phyloP scores from a whole-genome alignment of 2,888 invertebrate species.

The Molorchus minor region DNA sequence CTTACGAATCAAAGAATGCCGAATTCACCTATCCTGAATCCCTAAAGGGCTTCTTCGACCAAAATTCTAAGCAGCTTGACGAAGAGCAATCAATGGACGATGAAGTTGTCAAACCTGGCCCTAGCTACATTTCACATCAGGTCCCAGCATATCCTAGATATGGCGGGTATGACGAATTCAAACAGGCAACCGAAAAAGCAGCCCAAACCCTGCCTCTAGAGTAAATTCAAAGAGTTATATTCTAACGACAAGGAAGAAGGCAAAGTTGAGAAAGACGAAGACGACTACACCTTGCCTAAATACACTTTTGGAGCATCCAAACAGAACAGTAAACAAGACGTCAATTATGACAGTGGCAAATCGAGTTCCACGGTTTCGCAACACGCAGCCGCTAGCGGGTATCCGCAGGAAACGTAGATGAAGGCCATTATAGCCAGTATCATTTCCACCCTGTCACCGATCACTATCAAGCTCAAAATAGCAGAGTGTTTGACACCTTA shows the following conservation, averaged over 20 bases:
- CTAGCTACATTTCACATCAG: slow-evolving; percentile 55
- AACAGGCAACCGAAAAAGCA: slow-evolving; percentile 41
- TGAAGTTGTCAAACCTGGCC: slow-evolving; percentile 50
- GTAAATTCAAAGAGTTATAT: slow-evolving; percentile 22
- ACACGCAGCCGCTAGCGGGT: slow-evolving; percentile 40
- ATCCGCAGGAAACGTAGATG: not conserved
- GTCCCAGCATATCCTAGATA: slow-evolving; percentile 41
- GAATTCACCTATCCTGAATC: slow-evolving; percentile 18
- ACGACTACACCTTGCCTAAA: slow-evolving; percentile 32
- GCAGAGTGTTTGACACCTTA: slow-evolving; percentile 47
- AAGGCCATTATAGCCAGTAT: not conserved
- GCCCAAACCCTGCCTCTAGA: slow-evolving; percentile 39
- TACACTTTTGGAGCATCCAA: slow-evolving; percentile 22
- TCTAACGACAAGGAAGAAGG: slow-evolving; percentile 31
- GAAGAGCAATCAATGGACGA: slow-evolving; percentile 37
- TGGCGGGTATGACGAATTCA: slow-evolving; percentile 33
- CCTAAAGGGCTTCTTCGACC: slow-evolving; percentile 58
- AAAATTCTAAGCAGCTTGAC: slow-evolving; percentile 50
- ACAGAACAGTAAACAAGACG: slow-evolving; percentile 37
- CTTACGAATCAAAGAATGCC: slow-evolving; percentile 6
- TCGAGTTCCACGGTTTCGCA: slow-evolving; percentile 51
- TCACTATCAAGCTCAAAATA: slow-evolving; percentile 38
- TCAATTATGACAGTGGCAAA: slow-evolving; percentile 51
- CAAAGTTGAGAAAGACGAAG: slow-evolving; percentile 38
- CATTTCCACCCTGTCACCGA: slow-evolving; percentile 50